Evolutionary conservation across 2,888 invertebrate genomes (phyloP), one percentile per base, ranked within the genome.

Genomic region (Timandra comae): DNA sequence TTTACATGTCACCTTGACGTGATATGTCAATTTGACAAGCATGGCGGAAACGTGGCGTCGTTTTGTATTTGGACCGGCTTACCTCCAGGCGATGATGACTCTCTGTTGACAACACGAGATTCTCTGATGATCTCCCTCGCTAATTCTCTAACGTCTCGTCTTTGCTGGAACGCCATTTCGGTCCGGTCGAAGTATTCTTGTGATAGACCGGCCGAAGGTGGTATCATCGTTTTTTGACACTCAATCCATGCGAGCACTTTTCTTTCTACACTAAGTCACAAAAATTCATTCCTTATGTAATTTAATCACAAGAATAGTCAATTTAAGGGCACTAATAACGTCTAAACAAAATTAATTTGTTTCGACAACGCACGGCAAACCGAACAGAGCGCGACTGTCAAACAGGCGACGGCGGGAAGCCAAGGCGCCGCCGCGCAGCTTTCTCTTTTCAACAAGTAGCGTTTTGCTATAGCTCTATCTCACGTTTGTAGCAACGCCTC

Each of bases 41-140:
- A 80, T 82, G 84, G 84, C 82, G 77, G 78, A 82, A 85, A 84
- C 85, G 85, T 85, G 85, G 84, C 86, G 84, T 85, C 84, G 75
- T 24, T 24, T 24, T 24, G 24, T 24, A 10, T 9, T 24, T 24
- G 4, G 24, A 56, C 70, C 69, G 66, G 67, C 79, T 77, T 68
- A 86, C 85, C 84, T 78, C 79, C 82, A 61, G 85, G 81, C 46
- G 86, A 85, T 63, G 80, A 69, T 43, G 81, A 76, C 39, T 78
- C 74, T 66, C 79, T 78, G 63, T 69, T 76, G 38, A 72, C 66
- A 36, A 84, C 76, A 33, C 78, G 70, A 27, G 80, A 75, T 46
- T 84, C 82, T 50, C 85, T 68, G 55, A 85, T 78, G 47, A 86
- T 80, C 41, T 86, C 86, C 43, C 84, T 61, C 24, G 82, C 76